Base-by-base conservation (phyloP, 30 jellyfish, hydroid and myxozoan species). In the Phacellophora camtschatica region DNA sequence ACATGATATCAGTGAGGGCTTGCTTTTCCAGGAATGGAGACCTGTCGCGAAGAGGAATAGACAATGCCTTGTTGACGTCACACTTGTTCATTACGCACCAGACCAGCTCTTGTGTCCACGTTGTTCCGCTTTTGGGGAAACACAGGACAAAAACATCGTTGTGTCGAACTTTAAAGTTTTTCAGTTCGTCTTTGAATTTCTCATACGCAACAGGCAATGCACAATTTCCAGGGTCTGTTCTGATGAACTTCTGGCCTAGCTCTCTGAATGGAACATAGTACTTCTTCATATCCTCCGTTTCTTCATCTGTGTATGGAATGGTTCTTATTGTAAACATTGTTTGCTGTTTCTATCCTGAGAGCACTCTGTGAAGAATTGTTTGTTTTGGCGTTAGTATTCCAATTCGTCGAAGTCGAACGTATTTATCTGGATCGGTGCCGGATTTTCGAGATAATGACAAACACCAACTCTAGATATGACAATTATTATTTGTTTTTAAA, bases 121-220 rank as follows among this genome's bases (percentile, higher is more conserved):
- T 57, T 39, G 88, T 76, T 57, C 88, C 88, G 29, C 59, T 76
- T 42, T 76, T 76, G 18, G 88, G 57, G 42, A 51, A 76, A 2
- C 79, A 27, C 2, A 34, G 31, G 31, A 76, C 79, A 30, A 24
- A 76, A 27, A 36, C 62, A 58, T 76, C 88, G 57, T 76, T 79
- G 6, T 43, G 56, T 15, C 88, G 78, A 0, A 57, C 69, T 5
- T 58, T 30, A 70, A 58, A 56, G 22, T 37, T 12, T 57, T 35
- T 53, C 39, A 56, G 5, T 20, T 23, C 71, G 12, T 37, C 12
- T 58, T 57, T 57, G 56, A 7, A 56, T 41, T 76, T 76, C 79
- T 76, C 80, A 61, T 53, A 76, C 8, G 79, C 79, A 0, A 42
- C 70, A 7, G 88, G 79, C 18, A 76, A 37, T 2, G 46, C 46